A percentile compares a stretch with the other conserved stretches of the same genome.
phyloP scores from a whole-genome alignment of 2,888 invertebrate species.

The Lottia scabra region DNA sequence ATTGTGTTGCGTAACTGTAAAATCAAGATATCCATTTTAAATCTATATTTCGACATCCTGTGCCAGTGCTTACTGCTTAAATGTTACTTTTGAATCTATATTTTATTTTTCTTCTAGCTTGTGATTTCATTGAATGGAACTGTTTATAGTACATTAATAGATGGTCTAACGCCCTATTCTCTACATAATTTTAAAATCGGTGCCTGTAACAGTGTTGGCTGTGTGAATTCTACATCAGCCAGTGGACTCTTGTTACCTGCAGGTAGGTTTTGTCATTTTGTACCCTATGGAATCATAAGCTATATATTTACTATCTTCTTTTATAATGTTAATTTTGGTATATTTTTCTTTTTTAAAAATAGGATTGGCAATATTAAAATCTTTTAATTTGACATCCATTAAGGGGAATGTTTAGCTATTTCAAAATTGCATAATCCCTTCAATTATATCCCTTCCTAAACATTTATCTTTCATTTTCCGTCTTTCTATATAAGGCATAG shows the following conservation, averaged over 20 bases:
- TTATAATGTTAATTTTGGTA: too few species aligned
- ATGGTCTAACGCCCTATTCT: constrained; percentile 56
- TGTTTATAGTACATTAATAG: constrained; percentile 33
- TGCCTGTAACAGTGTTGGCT: constrained; percentile 64
- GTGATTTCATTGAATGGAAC: constrained; percentile 36
- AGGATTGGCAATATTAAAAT: too few species aligned
- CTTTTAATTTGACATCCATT: too few species aligned
- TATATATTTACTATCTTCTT: too few species aligned
- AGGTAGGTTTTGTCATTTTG: constrained; percentile 36
- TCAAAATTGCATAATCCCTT: too few species aligned
- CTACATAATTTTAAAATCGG: constrained; percentile 57
- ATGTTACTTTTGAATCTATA: neutral
- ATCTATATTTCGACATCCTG: neutral
- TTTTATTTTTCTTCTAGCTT: too few species aligned
- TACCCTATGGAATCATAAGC: neutral
- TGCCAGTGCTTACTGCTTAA: neutral
- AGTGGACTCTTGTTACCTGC: constrained; percentile 55
- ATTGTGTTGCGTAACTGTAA: too few species aligned
- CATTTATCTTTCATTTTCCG: too few species aligned
- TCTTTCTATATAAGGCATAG: too few species aligned
- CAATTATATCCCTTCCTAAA: too few species aligned
- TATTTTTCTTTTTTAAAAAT: too few species aligned
- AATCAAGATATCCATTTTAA: neutral
- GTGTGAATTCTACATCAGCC: constrained; percentile 63
- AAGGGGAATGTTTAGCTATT: too few species aligned